Base-by-base conservation (phyloP, 2,888 invertebrate genomes). In the Chaetogeoica ovagalla region DNA sequence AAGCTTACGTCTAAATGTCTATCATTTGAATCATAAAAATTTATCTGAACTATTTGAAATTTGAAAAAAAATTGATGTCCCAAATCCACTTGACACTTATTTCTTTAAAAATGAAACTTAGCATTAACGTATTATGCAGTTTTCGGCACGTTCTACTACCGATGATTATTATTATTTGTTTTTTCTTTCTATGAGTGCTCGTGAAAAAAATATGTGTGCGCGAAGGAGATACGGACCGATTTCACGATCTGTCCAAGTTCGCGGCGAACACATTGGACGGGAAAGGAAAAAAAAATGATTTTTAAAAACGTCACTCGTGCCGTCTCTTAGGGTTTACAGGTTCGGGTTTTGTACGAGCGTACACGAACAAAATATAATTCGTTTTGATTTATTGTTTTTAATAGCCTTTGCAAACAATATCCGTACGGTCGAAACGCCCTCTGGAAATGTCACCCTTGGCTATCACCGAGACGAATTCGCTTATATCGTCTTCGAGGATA, bases 131-230 rank as follows among this genome's bases (percentile, higher is more conserved):
- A 48, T 68, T 55, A 6, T 19, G 23, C 8, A 9, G 68, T 57
- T 59, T 70, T 70, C 39, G 37, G n/a, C 70, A 70, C 70, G 70
- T 70, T 57, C 15, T 70, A 57, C 70, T 70, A 57, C 2, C 11
- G 6, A 48, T 48, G 6, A 48, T 48, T 48, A 48, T 48, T 48
- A 48, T 11, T 48, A 48, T 39, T 39, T 6, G 39, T 39, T 6
- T 43, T 43, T 30, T 30, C 4, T 30, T 30, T 30, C 30, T 30
- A 30, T 4, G 30, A 65, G 43, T 7, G 43, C 66, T 21, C 21
- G 7, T 13, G 43, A 21, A 66, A 66, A 66, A 39, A 21, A 43
- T 13, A 13, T 2, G 21, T 15, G 8, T 15, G 15, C 17, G 55
- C 19, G 55, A 17, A 8, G 5, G 57, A n/a, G n/a, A 19, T n/a